phyloP scores from a whole-genome alignment of 2,113 vertebrate genomes.

The Petaurus breviceps region DNA sequence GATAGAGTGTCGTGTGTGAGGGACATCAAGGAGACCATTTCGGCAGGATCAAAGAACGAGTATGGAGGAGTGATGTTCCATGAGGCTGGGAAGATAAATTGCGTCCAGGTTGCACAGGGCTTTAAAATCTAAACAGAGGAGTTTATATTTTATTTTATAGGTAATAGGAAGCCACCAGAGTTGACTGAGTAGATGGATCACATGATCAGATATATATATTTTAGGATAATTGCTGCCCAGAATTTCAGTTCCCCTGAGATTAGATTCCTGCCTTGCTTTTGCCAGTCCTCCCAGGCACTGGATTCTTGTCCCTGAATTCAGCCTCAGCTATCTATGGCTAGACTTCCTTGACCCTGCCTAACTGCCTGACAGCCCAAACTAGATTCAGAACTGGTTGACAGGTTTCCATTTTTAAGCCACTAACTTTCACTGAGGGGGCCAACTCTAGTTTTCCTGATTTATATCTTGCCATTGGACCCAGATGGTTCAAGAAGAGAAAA shows the following conservation, averaged over 20 bases:
- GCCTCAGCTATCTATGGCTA: neutral
- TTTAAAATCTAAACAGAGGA: neutral
- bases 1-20: neutral
- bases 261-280: neutral
- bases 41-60: neutral
- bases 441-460: too few relatives aligned
- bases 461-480: too few relatives aligned
- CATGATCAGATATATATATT: neutral
- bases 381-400: neutral
- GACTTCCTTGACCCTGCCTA: neutral
- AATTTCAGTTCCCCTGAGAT: neutral
- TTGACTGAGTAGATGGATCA: neutral
- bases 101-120: neutral
- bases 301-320: neutral
- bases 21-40: neutral
- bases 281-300: neutral
- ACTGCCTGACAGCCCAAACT: neutral
- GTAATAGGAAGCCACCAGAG: neutral
- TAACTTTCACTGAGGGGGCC: neutral
- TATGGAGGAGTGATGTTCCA: neutral
- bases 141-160: neutral
- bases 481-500: too few relatives aligned
- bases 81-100: neutral
- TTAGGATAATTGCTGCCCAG: neutral
- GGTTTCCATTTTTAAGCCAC: neutral